A percentile compares a stretch with the other conserved stretches of the same genome.
Conservation (phyloP, 2,888 invertebrate species). For the Idaea aversata region DNA sequence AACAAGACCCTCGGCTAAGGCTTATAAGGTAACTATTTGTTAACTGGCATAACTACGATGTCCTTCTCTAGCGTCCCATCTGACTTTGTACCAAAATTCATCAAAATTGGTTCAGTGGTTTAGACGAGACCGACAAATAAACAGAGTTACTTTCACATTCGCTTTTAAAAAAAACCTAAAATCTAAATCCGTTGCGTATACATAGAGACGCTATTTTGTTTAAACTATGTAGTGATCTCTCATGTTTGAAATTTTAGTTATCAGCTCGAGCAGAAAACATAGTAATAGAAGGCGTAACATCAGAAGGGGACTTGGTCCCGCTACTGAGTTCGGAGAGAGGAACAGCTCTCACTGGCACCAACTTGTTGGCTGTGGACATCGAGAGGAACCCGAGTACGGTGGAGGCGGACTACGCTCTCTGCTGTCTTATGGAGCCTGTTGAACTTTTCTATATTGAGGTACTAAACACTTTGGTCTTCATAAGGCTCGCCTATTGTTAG, state of each 20-base stretch:
- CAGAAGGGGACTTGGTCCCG: slow-evolving; percentile 86
- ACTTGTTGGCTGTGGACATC: slow-evolving; percentile 86
- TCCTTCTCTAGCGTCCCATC: too few species aligned
- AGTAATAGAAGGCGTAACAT: slow-evolving; percentile 86
- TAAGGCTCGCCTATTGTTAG: neutral
- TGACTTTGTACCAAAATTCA: too few species aligned
- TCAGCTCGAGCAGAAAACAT: slow-evolving; percentile 87
- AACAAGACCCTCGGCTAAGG: slow-evolving; percentile 83
- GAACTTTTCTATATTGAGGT: slow-evolving; percentile 90
- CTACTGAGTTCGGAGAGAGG: slow-evolving; percentile 76
- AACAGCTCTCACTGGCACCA: slow-evolving; percentile 81
- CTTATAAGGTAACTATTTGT: slow-evolving; percentile 77
- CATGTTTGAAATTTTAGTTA: slow-evolving; percentile 53
- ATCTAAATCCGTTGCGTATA: too few species aligned
- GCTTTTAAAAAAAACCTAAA: too few species aligned
- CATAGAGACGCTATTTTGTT: too few species aligned
- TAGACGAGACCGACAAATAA: too few species aligned
- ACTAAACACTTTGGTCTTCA: slow-evolving; percentile 12
- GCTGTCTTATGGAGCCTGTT: slow-evolving; percentile 85
- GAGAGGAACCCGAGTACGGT: slow-evolving; percentile 85
- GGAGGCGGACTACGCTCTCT: slow-evolving; percentile 84
- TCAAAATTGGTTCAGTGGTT: too few species aligned
- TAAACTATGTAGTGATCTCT: too few species aligned
- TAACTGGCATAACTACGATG: neutral
- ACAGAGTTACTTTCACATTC: too few species aligned